These are phyloP conservation scores for Pseudopipra pipra DNA, from an alignment of 2,113 vertebrate genomes.

Conservation along the genomic window DNA sequence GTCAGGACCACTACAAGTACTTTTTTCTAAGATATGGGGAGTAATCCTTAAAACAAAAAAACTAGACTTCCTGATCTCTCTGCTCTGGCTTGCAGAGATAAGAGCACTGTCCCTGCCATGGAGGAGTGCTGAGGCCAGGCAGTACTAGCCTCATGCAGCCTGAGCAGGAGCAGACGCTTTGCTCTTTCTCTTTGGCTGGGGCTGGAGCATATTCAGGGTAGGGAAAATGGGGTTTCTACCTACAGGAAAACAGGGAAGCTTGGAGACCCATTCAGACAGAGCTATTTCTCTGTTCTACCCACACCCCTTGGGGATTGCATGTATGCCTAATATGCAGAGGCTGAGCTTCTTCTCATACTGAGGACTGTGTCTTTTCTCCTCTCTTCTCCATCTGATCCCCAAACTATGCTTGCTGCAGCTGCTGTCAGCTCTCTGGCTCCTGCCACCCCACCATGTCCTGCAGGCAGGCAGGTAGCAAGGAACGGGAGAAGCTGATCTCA, in stretches of 20 bases:
- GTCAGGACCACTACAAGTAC: background rate
- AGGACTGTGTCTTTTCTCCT: background rate
- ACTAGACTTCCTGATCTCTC: background rate
- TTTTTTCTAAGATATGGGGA: background rate
- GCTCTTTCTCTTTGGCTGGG: background rate
- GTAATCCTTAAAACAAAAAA: background rate
- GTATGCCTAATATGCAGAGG: background rate
- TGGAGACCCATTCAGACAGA: background rate
- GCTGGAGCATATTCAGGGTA: background rate
- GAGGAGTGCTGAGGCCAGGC: background rate
- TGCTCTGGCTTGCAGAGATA: background rate
- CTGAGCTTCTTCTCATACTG: background rate
- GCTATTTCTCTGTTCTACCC: background rate
- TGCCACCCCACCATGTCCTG: background rate
- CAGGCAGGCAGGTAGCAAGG: background rate
- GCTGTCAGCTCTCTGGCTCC: background rate
- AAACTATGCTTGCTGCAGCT: background rate
- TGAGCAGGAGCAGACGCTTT: background rate
- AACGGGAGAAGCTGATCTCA: background rate
- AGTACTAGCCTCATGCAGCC: background rate
- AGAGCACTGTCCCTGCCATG: fast-evolving
- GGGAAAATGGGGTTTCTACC: background rate
- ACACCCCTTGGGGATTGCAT: background rate
- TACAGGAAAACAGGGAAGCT: background rate
- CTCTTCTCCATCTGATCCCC: background rate